Evolutionary conservation across 2,797 vertebrate genomes (phyloP).

Genomic region (Leptoclinus maculatus): DNA sequence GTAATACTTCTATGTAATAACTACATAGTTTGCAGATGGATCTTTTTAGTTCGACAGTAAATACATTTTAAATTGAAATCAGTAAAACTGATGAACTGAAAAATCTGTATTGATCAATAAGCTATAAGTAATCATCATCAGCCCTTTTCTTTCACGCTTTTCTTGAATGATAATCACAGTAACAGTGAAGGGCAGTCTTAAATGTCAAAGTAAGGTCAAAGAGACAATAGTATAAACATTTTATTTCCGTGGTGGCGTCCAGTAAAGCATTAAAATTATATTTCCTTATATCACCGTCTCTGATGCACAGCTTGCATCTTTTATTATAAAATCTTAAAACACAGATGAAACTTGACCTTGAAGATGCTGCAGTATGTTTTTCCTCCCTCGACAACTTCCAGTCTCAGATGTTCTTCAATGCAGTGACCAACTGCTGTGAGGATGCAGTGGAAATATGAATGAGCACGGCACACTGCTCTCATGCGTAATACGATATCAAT

Average conservation of each 20-base stretch:
- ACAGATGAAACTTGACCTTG: slow-evolving; percentile 32
- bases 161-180: slow-evolving; percentile 3
- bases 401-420: slow-evolving; percentile 25
- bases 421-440: slow-evolving; percentile 43
- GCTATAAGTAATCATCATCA: background rate
- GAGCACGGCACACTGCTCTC: slow-evolving; percentile 14
- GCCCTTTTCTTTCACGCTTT: background rate
- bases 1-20: background rate
- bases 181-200: background rate
- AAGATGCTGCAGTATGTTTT: slow-evolving; percentile 22
- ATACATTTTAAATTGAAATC: background rate
- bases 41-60: background rate
- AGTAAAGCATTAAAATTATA: slow-evolving; percentile 18
- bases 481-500: background rate
- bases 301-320: background rate
- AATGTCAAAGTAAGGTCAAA: slow-evolving; percentile 6
- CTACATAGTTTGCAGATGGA: background rate
- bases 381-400: slow-evolving; percentile 11
- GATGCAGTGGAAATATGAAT: slow-evolving; percentile 54
- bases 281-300: background rate
- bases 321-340: slow-evolving; percentile 8
- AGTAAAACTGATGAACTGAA: background rate
- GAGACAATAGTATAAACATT: background rate
- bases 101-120: background rate
- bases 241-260: background rate